A percentile compares a stretch with the other conserved stretches of the same genome.
phyloP scores from a whole-genome alignment of 2,797 vertebrate species.

The Neomorphus geoffroyi region DNA sequence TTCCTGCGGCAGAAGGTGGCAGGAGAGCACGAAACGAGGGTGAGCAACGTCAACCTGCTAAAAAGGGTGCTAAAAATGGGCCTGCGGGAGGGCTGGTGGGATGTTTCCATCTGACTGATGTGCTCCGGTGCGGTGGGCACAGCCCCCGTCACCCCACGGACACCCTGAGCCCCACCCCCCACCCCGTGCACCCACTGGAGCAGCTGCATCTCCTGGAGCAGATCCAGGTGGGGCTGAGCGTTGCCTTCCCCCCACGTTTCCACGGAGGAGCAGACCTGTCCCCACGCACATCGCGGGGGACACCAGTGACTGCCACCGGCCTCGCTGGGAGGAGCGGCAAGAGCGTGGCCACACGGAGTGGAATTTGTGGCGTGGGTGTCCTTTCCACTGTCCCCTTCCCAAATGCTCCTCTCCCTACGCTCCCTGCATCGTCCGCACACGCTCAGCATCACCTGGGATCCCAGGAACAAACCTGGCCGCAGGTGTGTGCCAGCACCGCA shows the following conservation, averaged over 20 bases:
- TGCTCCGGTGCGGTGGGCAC: not conserved
- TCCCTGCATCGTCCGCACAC: rapidly evolving
- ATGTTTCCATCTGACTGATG: not conserved
- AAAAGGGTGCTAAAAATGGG: not conserved
- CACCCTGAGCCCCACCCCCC: not conserved
- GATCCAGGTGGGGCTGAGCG: not conserved
- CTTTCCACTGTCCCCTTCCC: not conserved
- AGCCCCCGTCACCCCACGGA: not conserved
- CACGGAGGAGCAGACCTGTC: not conserved
- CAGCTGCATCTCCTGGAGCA: not conserved
- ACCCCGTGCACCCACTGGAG: no score
- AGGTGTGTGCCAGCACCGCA: rapidly evolving
- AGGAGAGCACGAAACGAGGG: not conserved
- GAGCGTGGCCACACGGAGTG: not conserved
- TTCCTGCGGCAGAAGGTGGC: not conserved
- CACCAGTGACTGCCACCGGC: rapidly evolving
- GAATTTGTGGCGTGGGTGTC: not conserved
- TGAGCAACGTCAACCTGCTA: not conserved
- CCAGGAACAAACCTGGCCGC: not conserved
- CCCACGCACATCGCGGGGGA: rapidly evolving
- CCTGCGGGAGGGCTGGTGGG: not conserved
- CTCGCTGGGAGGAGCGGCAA: not conserved
- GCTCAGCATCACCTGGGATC: not conserved
- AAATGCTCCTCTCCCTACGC: rapidly evolving
- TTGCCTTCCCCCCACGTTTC: not conserved